These are phyloP conservation scores for Meandrina meandrites DNA, from an alignment of 92 coral and sea anemone genomes.

Conservation along the genomic window DNA sequence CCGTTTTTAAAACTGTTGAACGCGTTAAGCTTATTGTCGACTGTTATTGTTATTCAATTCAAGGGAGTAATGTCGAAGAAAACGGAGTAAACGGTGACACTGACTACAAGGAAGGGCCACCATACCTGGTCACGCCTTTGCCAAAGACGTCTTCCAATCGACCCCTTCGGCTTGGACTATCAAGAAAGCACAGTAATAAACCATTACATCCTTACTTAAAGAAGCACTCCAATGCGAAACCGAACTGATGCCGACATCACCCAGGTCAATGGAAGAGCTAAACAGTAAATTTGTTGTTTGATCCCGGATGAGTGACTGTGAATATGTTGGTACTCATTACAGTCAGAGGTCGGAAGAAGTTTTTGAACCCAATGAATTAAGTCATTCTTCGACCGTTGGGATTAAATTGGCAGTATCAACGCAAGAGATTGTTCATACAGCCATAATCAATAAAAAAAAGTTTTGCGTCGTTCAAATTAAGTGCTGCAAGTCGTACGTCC, in stretches of 20 bases:
- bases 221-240: background rate
- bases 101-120: constrained; percentile 7
- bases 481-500: background rate
- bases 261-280: background rate
- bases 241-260: background rate
- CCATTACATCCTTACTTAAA: constrained; percentile 29
- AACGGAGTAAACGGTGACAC: background rate
- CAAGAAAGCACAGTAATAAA: constrained; percentile 55
- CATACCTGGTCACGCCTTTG: constrained; percentile 17
- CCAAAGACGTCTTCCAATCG: constrained; percentile 58
- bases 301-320: background rate
- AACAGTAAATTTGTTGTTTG: background rate
- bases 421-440: background rate
- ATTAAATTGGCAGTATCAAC: background rate
- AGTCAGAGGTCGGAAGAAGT: background rate
- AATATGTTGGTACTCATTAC: background rate
- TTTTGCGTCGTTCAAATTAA: background rate
- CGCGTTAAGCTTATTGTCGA: background rate
- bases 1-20: background rate
- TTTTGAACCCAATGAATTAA: background rate
- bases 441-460: background rate
- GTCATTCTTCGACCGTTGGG: background rate
- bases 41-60: background rate
- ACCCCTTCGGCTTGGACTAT: constrained; percentile 80
- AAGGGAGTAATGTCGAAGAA: background rate